Evolutionary conservation across 2,113 vertebrate genomes (phyloP), one percentile per base, ranked within the genome.

Genomic region (Desmodus rotundus): DNA sequence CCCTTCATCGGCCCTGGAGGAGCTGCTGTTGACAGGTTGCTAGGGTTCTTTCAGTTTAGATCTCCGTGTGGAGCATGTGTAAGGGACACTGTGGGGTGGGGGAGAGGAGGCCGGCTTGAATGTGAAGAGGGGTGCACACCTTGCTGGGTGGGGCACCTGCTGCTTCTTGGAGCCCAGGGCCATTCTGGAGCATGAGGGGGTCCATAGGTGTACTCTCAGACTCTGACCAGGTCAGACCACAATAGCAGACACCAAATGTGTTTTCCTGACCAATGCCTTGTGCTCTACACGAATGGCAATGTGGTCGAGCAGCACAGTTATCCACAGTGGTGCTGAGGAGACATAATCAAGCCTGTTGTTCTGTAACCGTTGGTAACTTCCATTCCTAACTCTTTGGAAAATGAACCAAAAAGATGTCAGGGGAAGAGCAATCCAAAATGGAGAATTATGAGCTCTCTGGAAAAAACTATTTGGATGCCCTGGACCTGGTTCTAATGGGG

Each of bases 11-110:
- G 87, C 38, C 76, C 50, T 28, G 36, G 82, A 95, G 41, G 61
- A 81, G 5, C 33, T 26, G 31, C 81, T 92, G 72, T 88, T 93
- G 90, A 86, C 97, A 96, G 81, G 77, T 68, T 12, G 6, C 80
- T 84, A 41, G 84, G 72, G 31, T 38, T 31, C 11, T 90, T 73
- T 82, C 80, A 36, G 70, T 52, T 89, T 77, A 77, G 65, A 87
- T 47, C 41, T 92, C 74, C 2, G 0, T 24, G 31, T 17, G 28
- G 91, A 80, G 77, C 70, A 33, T 16, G 58, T 5, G 1, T 58
- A 70, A 19, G 14, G 45, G 45, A 36, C 13, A 31, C 33, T 36
- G 68, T 7, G 4, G 10, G 31, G 2, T 58, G 8, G 54, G 38
- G 58, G 26, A 20, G 36, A 45, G 77, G 67, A 73, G 19, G 20